A percentile compares a stretch with the other conserved stretches of the same genome.
Conservation (phyloP, 2,888 invertebrate species). For the Erpobdella octoculata region DNA sequence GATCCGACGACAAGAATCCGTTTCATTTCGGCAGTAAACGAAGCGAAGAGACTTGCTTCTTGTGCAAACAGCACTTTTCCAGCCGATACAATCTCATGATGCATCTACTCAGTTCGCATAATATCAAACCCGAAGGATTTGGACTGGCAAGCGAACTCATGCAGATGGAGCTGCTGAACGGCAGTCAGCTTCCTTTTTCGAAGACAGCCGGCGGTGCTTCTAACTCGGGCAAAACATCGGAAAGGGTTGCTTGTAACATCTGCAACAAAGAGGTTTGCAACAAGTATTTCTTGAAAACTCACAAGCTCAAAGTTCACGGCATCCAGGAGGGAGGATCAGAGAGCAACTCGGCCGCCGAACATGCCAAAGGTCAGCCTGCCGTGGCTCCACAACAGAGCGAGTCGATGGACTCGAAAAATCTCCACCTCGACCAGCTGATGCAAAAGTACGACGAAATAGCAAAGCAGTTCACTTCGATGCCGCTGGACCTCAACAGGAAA, state of each 20-base stretch:
- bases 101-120: conserved; percentile 47
- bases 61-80: conserved; percentile 69
- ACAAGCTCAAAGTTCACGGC: conserved; percentile 89
- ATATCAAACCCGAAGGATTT: conserved; percentile 37
- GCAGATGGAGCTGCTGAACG: conserved; percentile 23
- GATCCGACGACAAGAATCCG: background rate
- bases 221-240: conserved; percentile 50
- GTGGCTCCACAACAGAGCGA: background rate
- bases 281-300: conserved; percentile 98
- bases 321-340: conserved; percentile 7
- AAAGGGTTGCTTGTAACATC: conserved; percentile 67
- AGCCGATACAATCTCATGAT: conserved; percentile 66
- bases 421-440: conserved; percentile 26
- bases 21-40: background rate
- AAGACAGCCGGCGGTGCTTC: conserved; percentile 47
- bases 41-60: conserved; percentile 38
- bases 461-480: conserved; percentile 13
- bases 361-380: background rate
- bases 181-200: background rate
- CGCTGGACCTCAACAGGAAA: background rate
- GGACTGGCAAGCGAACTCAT: conserved; percentile 27
- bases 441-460: conserved; percentile 29
- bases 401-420: background rate
- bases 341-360: background rate
- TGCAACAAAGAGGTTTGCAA: conserved; percentile 98